Evolutionary conservation across 2,797 vertebrate species (phyloP).

Genomic region (Sebastes taczanowskii): DNA sequence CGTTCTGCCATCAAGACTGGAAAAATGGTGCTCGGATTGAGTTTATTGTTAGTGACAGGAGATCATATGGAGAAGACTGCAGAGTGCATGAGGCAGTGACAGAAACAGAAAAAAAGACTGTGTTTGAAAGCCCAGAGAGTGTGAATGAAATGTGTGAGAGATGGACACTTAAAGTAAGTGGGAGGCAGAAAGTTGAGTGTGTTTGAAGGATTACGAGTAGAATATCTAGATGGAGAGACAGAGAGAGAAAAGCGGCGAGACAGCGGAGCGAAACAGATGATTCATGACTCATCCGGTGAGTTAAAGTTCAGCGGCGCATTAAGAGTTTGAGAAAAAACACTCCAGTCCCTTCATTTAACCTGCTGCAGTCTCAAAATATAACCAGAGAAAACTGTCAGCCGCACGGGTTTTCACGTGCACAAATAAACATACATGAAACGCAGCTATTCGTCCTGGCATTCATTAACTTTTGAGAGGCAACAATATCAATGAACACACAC

Average conservation of each 20-base stretch:
- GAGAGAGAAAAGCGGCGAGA: neutral
- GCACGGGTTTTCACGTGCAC: neutral
- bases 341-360: neutral
- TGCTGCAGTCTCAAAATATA: neutral
- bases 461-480: conserved; percentile 3
- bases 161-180: neutral
- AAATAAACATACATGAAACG: neutral
- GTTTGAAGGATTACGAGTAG: neutral
- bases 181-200: neutral
- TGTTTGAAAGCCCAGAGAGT: conserved; percentile 1
- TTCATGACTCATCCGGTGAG: conserved; percentile 19
- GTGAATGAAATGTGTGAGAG: neutral
- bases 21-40: neutral
- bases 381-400: neutral
- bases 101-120: neutral
- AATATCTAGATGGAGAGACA: neutral
- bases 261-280: neutral
- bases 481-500: neutral
- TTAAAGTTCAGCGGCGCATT: conserved; percentile 15
- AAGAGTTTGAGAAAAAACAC: conserved; percentile 1
- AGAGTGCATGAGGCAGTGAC: neutral
- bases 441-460: neutral
- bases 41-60: neutral
- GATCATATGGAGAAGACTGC: neutral
- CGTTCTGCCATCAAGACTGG: neutral